Base-by-base conservation (phyloP, 2,113 vertebrate species). In the Pipra filicauda region DNA sequence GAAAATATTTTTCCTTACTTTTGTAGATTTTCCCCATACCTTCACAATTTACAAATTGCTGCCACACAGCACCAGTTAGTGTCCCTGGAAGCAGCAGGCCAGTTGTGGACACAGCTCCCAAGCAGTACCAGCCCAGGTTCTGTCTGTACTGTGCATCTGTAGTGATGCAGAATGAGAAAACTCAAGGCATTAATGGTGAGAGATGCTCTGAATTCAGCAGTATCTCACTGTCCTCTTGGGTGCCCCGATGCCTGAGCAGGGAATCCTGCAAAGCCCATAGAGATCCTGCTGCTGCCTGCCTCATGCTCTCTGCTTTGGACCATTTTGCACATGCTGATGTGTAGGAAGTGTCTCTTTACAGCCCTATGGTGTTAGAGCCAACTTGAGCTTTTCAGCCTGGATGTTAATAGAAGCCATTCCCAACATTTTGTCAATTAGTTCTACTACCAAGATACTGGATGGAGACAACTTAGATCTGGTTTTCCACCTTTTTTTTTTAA, bases 271-370 rank as follows among this genome's bases (percentile, higher is more conserved):
- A 46, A 76, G 18, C 18, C 35, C 21, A 52, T 28, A 3, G 12
- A 67, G 49, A 65, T 35, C 59, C 48, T 81, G n/a, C 55, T 1
- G 3, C 43, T 3, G 3, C 73, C 39, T 49, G 52, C 23, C 62
- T 41, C 16, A 0, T 0, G 1, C 31, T 49, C 23, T 43, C 49
- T 7, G 3, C 20, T 54, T 82, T 49, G 41, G 44, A n/a, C n/a
- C 11, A 12, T 37, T 91, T 70, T 20, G 49, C 9, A 1, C 19
- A 22, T 0, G 0, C 31, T 55, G 49, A 26, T n/a, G 28, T 4
- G 0, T n/a, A 65, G 41, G 15, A 59, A 62, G 26, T 5, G 2
- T 64, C 43, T 58, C 33, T 12, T 67, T 78, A 71, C 37, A 59
- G 35, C 43, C 58, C 39, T 31, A 5, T 15, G 24, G 61, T 0